Conservation (phyloP, 2,797 vertebrate genomes). For the Sebastes oblongus region DNA sequence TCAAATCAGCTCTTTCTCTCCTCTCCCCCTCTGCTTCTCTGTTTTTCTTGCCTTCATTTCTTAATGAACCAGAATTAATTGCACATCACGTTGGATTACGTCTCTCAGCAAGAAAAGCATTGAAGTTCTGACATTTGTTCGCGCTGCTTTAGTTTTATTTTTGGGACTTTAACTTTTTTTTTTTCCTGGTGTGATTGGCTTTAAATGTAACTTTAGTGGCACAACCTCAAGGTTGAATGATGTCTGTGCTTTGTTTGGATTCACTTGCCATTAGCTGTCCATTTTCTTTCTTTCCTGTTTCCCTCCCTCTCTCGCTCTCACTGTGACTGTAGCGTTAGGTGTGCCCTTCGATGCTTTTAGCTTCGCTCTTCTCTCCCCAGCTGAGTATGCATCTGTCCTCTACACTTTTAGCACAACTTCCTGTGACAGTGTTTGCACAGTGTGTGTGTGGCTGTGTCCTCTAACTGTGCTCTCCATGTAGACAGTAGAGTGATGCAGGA, state of each 20-base stretch:
- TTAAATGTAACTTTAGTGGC: slow-evolving; percentile 37
- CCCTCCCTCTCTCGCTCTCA: slow-evolving; percentile 17
- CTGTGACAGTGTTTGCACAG: slow-evolving; percentile 51
- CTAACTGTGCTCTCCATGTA: slow-evolving; percentile 66
- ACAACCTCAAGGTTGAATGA: slow-evolving; percentile 52
- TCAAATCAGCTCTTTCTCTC: slow-evolving; percentile 13
- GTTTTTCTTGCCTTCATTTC: slow-evolving; percentile 47
- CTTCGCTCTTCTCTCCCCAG: slow-evolving; percentile 51
- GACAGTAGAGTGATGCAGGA: slow-evolving; percentile 68
- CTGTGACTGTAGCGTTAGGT: slow-evolving; percentile 29
- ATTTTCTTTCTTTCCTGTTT: slow-evolving; percentile 32
- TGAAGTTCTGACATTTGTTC: neutral
- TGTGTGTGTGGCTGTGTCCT: slow-evolving; percentile 58
- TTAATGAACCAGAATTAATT: slow-evolving; percentile 62
- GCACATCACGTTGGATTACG: slow-evolving; percentile 50
- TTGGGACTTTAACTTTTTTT: neutral
- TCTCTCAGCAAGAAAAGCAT: slow-evolving; percentile 9
- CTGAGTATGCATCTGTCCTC: slow-evolving; percentile 70
- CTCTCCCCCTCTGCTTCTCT: neutral
- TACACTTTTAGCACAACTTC: slow-evolving; percentile 69
- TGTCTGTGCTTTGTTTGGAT: slow-evolving; percentile 38
- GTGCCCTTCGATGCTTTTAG: slow-evolving; percentile 70
- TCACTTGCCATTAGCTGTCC: slow-evolving; percentile 51
- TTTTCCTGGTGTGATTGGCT: slow-evolving; percentile 11
- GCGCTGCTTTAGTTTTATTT: neutral